Evolutionary conservation across 1,140 invertebrate genomes (phyloP).

Genomic region (Tetragonula clypearis): DNA sequence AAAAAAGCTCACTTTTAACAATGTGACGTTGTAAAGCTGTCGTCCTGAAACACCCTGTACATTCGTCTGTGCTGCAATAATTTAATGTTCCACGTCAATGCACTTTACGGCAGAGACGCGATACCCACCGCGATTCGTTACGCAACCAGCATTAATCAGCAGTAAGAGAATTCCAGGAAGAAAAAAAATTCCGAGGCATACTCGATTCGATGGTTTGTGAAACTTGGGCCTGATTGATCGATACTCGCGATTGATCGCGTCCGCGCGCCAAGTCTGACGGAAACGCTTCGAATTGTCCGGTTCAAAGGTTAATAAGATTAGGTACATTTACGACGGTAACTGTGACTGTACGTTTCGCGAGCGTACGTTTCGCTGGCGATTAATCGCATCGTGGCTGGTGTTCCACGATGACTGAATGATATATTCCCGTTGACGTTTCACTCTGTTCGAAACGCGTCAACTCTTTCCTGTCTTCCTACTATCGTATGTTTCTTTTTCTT

Average conservation of each 20-base stretch:
- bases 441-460: constrained; percentile 4
- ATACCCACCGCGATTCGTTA: background rate
- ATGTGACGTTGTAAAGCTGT: no score
- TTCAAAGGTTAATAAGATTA: constrained; percentile 38
- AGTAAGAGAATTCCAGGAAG: background rate
- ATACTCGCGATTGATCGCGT: background rate
- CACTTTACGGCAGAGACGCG: background rate
- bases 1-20: no score
- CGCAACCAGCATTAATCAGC: background rate
- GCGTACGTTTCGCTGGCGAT: background rate
- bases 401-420: constrained; percentile 34
- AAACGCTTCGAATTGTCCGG: constrained; percentile 24
- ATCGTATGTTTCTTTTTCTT: background rate
- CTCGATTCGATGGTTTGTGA: background rate
- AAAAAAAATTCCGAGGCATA: background rate
- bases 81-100: background rate
- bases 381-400: constrained; percentile 15
- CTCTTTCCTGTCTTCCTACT: background rate
- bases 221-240: background rate
- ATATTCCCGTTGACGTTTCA: constrained; percentile 38
- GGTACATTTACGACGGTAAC: constrained; percentile 2
- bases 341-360: constrained; percentile 4
- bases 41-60: no score
- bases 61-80: background rate
- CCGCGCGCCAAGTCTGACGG: background rate